Evolutionary conservation across 2,113 vertebrate species (phyloP).

Genomic region (Leiothrix lutea): DNA sequence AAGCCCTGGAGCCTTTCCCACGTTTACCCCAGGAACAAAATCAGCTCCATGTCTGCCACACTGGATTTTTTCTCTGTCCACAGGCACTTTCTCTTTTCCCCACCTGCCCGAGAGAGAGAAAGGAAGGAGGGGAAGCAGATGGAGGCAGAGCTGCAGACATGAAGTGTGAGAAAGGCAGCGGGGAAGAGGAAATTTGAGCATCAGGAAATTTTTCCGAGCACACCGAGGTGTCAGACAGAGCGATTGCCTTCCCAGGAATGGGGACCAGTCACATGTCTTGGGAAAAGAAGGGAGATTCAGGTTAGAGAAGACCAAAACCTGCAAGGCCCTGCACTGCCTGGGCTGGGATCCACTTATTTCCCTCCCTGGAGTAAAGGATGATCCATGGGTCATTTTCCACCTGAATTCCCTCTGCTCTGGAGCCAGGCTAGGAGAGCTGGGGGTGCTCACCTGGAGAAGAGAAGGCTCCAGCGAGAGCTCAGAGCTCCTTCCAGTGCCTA

Average conservation of each 20-base stretch:
- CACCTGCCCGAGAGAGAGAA: neutral
- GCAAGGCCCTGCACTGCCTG: neutral
- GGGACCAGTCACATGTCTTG: neutral
- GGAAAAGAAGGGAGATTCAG: neutral
- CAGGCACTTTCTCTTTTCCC: neutral
- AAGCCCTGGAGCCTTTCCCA: neutral
- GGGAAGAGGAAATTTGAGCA: neutral
- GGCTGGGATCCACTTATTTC: neutral
- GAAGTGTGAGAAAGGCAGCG: neutral
- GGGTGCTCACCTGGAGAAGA: neutral
- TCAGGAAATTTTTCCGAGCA: neutral
- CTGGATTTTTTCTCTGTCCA: neutral
- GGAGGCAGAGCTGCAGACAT: neutral
- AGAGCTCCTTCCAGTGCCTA: neutral
- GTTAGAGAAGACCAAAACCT: neutral
- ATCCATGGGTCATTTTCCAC: accelerated
- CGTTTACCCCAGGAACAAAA: neutral
- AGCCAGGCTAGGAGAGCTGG: neutral
- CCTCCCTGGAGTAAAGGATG: neutral
- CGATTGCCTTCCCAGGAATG: neutral
- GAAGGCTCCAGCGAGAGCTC: neutral
- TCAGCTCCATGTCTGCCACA: neutral
- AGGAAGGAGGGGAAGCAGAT: neutral
- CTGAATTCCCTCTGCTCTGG: neutral
- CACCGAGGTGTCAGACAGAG: neutral